Evolutionary conservation across 2,888 invertebrate species (phyloP), one percentile per base, ranked within the genome.

Genomic region (Acanthopleura granulata): DNA sequence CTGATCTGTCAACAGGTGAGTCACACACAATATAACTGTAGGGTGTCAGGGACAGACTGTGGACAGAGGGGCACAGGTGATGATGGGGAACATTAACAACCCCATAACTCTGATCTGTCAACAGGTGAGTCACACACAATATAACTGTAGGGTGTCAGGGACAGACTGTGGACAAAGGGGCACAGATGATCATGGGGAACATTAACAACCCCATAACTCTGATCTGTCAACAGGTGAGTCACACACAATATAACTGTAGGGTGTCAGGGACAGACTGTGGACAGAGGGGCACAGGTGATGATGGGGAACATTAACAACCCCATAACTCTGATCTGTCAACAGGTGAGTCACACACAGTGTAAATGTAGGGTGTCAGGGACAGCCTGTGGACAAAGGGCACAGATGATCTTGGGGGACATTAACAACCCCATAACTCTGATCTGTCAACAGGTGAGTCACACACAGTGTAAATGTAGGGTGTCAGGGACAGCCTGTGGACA

Each of bases 371-470:
- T 75, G 77, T 15, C 61, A 84, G 29, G 86, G 91, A 4, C 83
- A 89, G 72, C 83, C 84, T 72, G 87, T 91, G 4, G 90, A 90
- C 6, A 83, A 84, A 75, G 91, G 91, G 91, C 91, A 3, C 91
- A 91, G 78, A 85, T 92, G 11, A 82, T 92, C 30, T 90, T 90
- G 25, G 92, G 92, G 3, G 86, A 89, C 74, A 82, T 88, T 71
- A 92, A 92, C 84, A 92, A 92, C 82, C 92, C 92, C 1, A 85
- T 92, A 51, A 86, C 90, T 15, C 78, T 92, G 0, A 86, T 92
- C 76, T 90, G 91, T 81, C 86, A 90, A 77, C 92, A 92, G 89
- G 91, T 91, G 78, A 57, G 57, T 40, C 40, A 9, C 40, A 40
- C 40, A 40, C 40, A 40, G 40, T 40, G 40, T 40, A 40, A 40